Evolutionary conservation across 1,140 invertebrate species (phyloP).

Genomic region (Sycophila sp.): DNA sequence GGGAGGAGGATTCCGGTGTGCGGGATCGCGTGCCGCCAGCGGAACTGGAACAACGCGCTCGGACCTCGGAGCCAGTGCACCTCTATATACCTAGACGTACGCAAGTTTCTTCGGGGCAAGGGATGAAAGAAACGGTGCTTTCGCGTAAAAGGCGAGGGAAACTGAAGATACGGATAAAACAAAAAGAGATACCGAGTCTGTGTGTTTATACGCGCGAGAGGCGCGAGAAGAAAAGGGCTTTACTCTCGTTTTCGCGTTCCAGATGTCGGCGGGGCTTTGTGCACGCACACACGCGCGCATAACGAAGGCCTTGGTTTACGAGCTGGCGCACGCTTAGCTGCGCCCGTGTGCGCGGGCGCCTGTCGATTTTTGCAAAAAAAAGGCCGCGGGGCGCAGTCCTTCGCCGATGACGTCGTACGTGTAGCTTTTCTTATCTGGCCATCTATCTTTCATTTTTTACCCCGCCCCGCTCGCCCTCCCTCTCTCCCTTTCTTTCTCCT

Average conservation of each 20-base stretch:
- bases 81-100: background rate
- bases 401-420: too few relatives aligned
- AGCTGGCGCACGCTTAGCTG: background rate
- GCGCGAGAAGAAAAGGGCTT: background rate
- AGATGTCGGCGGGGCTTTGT: background rate
- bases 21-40: background rate
- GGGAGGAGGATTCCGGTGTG: background rate
- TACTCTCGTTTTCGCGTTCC: background rate
- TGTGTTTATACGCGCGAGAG: background rate
- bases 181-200: background rate
- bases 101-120: too few relatives aligned
- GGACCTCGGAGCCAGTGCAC: background rate
- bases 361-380: slow-evolving; percentile 20
- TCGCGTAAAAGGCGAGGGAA: background rate
- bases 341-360: background rate
- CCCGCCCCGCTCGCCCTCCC: background rate
- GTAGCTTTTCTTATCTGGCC: slow-evolving; percentile 6
- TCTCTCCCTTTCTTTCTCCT: background rate
- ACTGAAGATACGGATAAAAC: background rate
- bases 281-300: background rate
- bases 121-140: too few relatives aligned
- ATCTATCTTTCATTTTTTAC: slow-evolving; percentile 28
- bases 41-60: background rate
- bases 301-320: background rate
- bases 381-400: too few relatives aligned